Percentiles rank a stretch among this genome's conserved stretches.
These are phyloP conservation scores for Ctenosaura bakeri DNA, from an alignment of 2,797 vertebrate species.

Conservation along the genomic window DNA sequence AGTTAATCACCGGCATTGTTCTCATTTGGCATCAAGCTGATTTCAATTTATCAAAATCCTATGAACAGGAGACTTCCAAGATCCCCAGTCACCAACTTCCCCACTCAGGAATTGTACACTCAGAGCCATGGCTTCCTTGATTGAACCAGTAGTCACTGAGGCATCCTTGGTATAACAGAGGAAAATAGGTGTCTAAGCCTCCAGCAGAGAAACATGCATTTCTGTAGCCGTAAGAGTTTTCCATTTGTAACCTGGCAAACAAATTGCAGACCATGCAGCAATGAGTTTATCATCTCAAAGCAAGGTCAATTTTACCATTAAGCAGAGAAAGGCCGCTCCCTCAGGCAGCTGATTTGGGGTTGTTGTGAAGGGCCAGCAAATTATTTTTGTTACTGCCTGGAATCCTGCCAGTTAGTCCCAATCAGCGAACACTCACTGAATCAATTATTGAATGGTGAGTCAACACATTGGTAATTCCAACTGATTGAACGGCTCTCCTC, in stretches of 20 bases:
- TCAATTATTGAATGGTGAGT: too few relatives aligned
- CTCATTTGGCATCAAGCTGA: too few relatives aligned
- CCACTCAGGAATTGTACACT: too few relatives aligned
- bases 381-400: background rate
- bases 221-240: background rate
- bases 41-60: too few relatives aligned
- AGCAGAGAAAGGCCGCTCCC: background rate
- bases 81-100: too few relatives aligned
- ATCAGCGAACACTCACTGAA: too few relatives aligned
- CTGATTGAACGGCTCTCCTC: too few relatives aligned
- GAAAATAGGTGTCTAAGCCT: background rate
- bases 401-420: background rate
- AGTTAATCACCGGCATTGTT: constrained; percentile 22
- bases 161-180: constrained; percentile 10
- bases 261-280: background rate
- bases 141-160: background rate
- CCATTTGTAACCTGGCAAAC: background rate
- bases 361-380: background rate
- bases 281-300: background rate
- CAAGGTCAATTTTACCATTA: background rate
- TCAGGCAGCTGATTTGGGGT: background rate
- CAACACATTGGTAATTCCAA: too few relatives aligned
- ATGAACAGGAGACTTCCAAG: too few relatives aligned
- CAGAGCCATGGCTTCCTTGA: background rate
- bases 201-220: background rate